phyloP scores from a whole-genome alignment of 2,113 vertebrate species.

The Elephantulus edwardii region DNA sequence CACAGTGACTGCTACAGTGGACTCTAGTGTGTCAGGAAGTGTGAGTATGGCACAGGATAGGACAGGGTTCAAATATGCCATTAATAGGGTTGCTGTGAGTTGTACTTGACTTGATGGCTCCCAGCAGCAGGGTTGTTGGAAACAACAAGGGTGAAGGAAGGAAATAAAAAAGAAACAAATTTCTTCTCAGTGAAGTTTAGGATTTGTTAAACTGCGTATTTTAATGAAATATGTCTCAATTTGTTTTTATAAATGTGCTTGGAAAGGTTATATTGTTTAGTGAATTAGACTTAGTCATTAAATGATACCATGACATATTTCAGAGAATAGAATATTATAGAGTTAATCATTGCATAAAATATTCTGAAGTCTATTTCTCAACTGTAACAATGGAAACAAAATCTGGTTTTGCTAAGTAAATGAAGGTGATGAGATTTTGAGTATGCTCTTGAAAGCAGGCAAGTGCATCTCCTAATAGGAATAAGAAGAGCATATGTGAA shows the following conservation, averaged over 20 bases:
- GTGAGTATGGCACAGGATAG: too few species aligned
- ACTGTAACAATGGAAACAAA: neutral
- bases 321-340: neutral
- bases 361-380: neutral
- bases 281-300: neutral
- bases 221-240: conserved; percentile 63
- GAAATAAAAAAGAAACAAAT: conserved; percentile 56
- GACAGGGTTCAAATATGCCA: too few species aligned
- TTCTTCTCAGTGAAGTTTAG: conserved; percentile 7
- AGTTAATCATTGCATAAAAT: neutral
- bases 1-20: too few species aligned
- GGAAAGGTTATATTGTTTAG: conserved; percentile 3
- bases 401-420: neutral
- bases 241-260: conserved; percentile 59
- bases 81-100: too few species aligned
- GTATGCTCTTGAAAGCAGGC: neutral
- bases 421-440: neutral
- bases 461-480: neutral
- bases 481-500: neutral
- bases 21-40: too few species aligned
- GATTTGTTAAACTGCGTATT: conserved; percentile 39
- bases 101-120: too few species aligned
- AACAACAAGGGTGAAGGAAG: conserved; percentile 72
- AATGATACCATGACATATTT: neutral
- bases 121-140: too few species aligned